These are phyloP conservation scores for Phasia obesa DNA, from an alignment of 2,888 invertebrate species.

Conservation along the genomic window DNA sequence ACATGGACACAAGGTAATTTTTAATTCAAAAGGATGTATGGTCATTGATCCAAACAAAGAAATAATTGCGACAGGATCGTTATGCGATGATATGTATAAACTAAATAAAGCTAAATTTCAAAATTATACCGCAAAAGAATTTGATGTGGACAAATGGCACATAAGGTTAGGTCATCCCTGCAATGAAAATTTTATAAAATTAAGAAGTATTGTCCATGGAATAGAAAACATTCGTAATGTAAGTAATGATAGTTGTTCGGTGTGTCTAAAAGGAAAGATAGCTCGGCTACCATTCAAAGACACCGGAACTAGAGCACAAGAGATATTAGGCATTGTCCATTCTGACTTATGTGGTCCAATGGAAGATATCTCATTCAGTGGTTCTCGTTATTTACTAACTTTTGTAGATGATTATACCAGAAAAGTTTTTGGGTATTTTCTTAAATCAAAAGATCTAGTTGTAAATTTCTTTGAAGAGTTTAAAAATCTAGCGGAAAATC, in stretches of 20 bases:
- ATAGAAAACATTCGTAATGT: background rate
- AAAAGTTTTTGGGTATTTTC: too few relatives aligned
- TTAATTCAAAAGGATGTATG: too few relatives aligned
- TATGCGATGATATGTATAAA: background rate
- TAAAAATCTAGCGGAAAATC: background rate
- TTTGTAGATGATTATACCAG: slow-evolving; percentile 12
- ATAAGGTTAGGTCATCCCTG: background rate
- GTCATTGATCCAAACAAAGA: too few relatives aligned
- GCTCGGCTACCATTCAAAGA: background rate
- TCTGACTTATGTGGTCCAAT: too few relatives aligned
- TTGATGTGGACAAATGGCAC: background rate
- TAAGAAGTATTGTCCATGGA: background rate
- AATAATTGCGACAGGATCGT: background rate
- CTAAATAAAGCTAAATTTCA: slow-evolving; percentile 4
- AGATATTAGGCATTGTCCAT: background rate
- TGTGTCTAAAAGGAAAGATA: slow-evolving; percentile 7
- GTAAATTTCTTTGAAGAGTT: slow-evolving; percentile 6
- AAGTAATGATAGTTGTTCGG: background rate
- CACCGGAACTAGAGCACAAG: background rate
- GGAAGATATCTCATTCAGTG: background rate
- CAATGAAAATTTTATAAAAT: background rate
- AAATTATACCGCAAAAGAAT: slow-evolving; percentile 3
- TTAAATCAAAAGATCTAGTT: slow-evolving; percentile 49
- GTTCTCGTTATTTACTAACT: slow-evolving; percentile 3
- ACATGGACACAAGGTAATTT: too few relatives aligned